These are phyloP conservation scores for Ylistrum balloti DNA, from an alignment of 1,140 invertebrate species.

Conservation along the genomic window DNA sequence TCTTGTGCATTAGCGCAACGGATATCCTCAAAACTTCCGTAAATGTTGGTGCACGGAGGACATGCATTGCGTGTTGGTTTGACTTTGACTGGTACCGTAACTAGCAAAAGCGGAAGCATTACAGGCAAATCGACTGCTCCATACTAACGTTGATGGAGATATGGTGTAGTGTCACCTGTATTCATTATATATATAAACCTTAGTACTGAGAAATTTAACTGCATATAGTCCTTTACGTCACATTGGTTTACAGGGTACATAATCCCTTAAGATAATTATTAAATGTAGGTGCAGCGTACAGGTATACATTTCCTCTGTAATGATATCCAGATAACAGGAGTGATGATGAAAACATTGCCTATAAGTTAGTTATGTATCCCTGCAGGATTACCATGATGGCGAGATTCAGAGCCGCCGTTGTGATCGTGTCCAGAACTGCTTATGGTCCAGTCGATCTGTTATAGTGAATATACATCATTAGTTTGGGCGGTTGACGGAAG, in stretches of 20 bases:
- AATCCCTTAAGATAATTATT: neutral
- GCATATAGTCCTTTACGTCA: neutral
- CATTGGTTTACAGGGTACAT: neutral
- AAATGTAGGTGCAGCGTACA: neutral
- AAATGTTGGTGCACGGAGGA: neutral
- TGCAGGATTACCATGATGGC: neutral
- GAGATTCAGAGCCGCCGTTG: neutral
- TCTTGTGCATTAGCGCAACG: slow-evolving; percentile 23
- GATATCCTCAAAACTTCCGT: neutral
- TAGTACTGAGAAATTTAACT: neutral
- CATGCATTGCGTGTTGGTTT: neutral
- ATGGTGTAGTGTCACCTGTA: neutral
- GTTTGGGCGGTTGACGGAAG: slow-evolving; percentile 4
- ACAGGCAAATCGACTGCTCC: neutral
- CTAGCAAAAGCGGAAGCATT: neutral
- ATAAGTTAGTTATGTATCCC: neutral
- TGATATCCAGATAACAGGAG: neutral
- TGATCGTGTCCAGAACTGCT: neutral
- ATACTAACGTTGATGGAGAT: neutral
- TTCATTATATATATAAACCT: neutral
- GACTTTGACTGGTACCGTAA: neutral
- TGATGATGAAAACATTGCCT: neutral
- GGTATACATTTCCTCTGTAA: too few species aligned
- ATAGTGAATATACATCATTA: neutral
- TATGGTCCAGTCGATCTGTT: neutral